These are phyloP conservation scores for Lanius collurio DNA, from an alignment of 2,113 vertebrate species.

Conservation along the genomic window DNA sequence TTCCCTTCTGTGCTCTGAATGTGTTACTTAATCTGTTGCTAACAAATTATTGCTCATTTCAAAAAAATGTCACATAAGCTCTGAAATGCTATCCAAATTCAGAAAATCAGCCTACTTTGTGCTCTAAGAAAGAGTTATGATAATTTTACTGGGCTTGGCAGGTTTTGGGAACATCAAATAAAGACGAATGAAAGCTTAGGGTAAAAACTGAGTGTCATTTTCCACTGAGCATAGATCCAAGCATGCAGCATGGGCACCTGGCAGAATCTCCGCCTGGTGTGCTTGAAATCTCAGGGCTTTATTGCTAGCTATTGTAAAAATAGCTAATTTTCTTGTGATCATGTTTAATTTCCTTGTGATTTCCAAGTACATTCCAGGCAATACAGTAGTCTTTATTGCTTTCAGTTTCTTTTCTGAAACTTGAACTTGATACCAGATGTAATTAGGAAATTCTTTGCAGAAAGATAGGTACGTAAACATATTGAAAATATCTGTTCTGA, in stretches of 20 bases:
- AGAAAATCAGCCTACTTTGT: not conserved
- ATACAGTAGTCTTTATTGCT: not conserved
- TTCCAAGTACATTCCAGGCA: not conserved
- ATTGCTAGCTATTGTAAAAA: not conserved
- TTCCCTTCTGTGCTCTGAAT: not conserved
- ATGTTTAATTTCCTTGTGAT: not conserved
- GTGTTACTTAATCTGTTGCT: not conserved
- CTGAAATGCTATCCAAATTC: not conserved
- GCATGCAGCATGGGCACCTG: not conserved
- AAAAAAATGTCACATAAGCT: not conserved
- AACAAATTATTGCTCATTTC: not conserved
- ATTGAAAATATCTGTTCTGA: not conserved
- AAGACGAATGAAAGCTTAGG: not conserved
- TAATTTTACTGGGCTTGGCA: not conserved
- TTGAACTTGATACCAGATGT: not conserved
- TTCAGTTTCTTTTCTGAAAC: not conserved
- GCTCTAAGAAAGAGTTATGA: not conserved
- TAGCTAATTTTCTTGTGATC: no score
- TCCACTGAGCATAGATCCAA: not conserved
- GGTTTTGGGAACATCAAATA: not conserved
- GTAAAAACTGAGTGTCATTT: not conserved
- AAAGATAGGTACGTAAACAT: fast-evolving
- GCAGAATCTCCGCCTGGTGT: not conserved
- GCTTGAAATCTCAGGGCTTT: not conserved
- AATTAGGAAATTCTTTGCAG: not conserved